These are phyloP conservation scores for Esox niger DNA, from an alignment of 2,113 vertebrate genomes.

Conservation along the genomic window DNA sequence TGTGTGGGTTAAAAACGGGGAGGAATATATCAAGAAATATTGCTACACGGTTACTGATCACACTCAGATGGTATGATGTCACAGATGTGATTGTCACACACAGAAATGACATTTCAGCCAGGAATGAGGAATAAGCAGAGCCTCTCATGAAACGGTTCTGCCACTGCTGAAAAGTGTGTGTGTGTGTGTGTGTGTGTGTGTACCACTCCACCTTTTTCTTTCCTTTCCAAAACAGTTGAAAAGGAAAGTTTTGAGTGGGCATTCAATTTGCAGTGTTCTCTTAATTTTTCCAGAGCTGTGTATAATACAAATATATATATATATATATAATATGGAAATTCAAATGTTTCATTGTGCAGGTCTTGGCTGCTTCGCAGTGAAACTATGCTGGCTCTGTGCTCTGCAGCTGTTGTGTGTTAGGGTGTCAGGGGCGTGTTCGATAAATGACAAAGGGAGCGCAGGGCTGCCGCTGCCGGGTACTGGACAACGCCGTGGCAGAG, in stretches of 20 bases:
- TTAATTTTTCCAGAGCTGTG: too few relatives aligned
- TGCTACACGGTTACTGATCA: not conserved
- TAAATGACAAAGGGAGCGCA: conserved; percentile 20
- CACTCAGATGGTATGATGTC: not conserved
- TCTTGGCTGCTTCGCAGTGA: conserved; percentile 22
- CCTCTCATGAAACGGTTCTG: too few relatives aligned
- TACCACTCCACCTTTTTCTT: too few relatives aligned
- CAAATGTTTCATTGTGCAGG: conserved; percentile 8
- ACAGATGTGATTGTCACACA: not conserved
- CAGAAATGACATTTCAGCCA: not conserved
- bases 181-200: too few relatives aligned
- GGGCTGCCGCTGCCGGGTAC: conserved; percentile 22
- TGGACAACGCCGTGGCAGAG: conserved; percentile 1
- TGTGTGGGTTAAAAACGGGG: not conserved
- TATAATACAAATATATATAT: too few relatives aligned
- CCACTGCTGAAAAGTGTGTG: too few relatives aligned
- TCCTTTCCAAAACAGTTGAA: too few relatives aligned
- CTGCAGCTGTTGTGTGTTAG: conserved; percentile 54
- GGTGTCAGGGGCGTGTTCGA: not conserved
- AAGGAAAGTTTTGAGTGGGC: too few relatives aligned
- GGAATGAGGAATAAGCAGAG: not conserved
- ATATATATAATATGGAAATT: too few relatives aligned
- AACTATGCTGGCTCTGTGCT: conserved; percentile 34
- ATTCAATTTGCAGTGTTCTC: too few relatives aligned
- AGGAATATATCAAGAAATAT: not conserved